Evolutionary conservation across 2,888 invertebrate species (phyloP).

Genomic region (Epirrita christyi): DNA sequence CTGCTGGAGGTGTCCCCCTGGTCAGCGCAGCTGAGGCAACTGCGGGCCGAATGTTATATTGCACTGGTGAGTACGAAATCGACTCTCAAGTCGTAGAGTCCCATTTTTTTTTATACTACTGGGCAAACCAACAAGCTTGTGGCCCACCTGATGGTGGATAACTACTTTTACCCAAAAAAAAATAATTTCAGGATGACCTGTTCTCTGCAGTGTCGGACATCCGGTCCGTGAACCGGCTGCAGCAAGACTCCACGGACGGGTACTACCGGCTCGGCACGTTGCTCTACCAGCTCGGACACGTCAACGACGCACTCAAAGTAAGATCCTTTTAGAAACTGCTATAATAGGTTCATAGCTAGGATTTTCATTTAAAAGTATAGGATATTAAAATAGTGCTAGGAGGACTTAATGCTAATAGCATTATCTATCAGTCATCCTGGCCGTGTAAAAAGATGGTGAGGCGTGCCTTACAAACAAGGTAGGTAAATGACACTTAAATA

Average conservation of each 20-base stretch:
- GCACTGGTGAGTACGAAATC: slow-evolving; percentile 66
- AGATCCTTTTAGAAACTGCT: slow-evolving; percentile 12
- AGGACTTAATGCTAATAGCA: too few relatives aligned
- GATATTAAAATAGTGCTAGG: too few relatives aligned
- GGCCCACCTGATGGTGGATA: too few relatives aligned
- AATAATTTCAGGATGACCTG: slow-evolving; percentile 90
- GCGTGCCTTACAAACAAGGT: too few relatives aligned
- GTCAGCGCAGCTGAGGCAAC: slow-evolving; percentile 92
- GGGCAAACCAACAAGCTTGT: neutral
- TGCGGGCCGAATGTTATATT: slow-evolving; percentile 94
- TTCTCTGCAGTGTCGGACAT: slow-evolving; percentile 96
- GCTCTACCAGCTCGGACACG: slow-evolving; percentile 96
- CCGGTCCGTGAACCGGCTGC: slow-evolving; percentile 94
- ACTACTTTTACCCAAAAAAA: too few relatives aligned
- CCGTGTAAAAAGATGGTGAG: too few relatives aligned
- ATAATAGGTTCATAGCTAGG: too few relatives aligned
- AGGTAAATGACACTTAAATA: too few relatives aligned
- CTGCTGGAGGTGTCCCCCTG: slow-evolving; percentile 95
- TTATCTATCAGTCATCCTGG: too few relatives aligned
- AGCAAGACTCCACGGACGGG: slow-evolving; percentile 96
- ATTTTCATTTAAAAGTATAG: too few relatives aligned
- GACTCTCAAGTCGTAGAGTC: too few relatives aligned
- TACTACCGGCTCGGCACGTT: slow-evolving; percentile 92
- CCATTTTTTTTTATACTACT: too few relatives aligned
- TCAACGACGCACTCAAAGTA: slow-evolving; percentile 94